These are phyloP conservation scores for Drosophila cognata DNA, from an alignment of 2,888 invertebrate species.

Conservation along the genomic window DNA sequence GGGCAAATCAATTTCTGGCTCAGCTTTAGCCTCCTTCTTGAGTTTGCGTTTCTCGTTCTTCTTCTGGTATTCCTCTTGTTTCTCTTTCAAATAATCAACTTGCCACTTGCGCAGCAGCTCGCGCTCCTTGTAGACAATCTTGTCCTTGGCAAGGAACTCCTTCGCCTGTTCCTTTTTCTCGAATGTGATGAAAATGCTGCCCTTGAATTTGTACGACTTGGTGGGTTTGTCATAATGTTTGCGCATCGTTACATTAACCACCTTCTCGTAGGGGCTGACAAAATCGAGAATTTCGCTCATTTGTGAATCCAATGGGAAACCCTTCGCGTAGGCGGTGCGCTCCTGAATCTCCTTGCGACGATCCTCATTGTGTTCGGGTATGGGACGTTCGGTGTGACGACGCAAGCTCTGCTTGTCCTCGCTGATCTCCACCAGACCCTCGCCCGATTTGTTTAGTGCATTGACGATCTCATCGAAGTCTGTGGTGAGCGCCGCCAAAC, in stretches of 20 bases:
- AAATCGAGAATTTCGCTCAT: conserved; percentile 91
- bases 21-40: conserved; percentile 74
- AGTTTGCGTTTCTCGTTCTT: conserved; percentile 86
- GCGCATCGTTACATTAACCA: conserved; percentile 89
- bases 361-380: conserved; percentile 94
- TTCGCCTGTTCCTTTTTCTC: conserved; percentile 92
- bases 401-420: conserved; percentile 88
- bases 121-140: conserved; percentile 89
- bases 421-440: conserved; percentile 90
- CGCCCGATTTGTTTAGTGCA: conserved; percentile 91
- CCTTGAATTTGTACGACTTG: conserved; percentile 91
- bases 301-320: conserved; percentile 89
- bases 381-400: conserved; percentile 87
- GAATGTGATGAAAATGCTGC: conserved; percentile 96
- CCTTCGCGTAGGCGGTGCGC: conserved; percentile 95
- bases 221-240: conserved; percentile 87
- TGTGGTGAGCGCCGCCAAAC: conserved; percentile 90
- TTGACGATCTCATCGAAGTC: conserved; percentile 90
- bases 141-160: conserved; percentile 90
- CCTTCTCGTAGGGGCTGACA: conserved; percentile 89
- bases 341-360: conserved; percentile 91
- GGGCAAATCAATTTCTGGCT: conserved; percentile 86
- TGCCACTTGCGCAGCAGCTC: conserved; percentile 90
- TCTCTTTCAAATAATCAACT: conserved; percentile 88
- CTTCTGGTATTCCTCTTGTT: conserved; percentile 88